phyloP scores from a whole-genome alignment of 2,797 vertebrate genomes.

The Mormyrops attenuatus region DNA sequence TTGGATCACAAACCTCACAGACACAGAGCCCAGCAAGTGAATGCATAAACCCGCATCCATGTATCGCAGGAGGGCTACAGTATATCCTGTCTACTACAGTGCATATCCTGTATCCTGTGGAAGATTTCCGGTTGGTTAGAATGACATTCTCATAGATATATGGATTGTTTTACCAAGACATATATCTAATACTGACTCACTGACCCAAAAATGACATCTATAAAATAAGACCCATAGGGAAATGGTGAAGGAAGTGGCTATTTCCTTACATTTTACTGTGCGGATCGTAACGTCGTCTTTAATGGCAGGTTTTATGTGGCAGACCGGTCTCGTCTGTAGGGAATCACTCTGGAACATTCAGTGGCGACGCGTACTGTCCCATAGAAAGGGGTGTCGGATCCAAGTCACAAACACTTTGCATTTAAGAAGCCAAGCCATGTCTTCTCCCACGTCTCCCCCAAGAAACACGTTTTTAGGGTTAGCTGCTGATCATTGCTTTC shows the following conservation, averaged over 20 bases:
- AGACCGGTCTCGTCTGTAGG: conserved; percentile 17
- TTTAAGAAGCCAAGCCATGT: background rate
- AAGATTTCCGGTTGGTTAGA: conserved; percentile 41
- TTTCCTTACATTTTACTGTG: conserved; percentile 45
- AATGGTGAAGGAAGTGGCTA: conserved; percentile 41
- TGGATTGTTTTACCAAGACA: conserved; percentile 58
- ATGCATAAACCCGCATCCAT: background rate
- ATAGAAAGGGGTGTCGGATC: background rate
- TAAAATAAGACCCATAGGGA: conserved; percentile 55
- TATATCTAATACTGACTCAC: conserved; percentile 67
- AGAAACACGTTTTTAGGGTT: background rate
- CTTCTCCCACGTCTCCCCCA: background rate
- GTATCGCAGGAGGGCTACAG: background rate
- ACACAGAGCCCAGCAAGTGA: background rate
- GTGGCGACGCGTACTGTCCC: conserved; percentile 32
- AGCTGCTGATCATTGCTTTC: background rate
- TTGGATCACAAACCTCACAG: conserved; percentile 64
- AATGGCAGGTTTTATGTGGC: conserved; percentile 12
- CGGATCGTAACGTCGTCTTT: conserved; percentile 29
- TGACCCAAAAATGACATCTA: conserved; percentile 63
- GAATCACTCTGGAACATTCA: conserved; percentile 42
- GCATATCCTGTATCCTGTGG: conserved; percentile 16
- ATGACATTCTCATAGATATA: conserved; percentile 64
- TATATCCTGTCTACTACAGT: background rate
- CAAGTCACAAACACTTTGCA: background rate